Evolutionary conservation across 2,888 invertebrate species (phyloP).

Genomic region (Drosophila tripunctata): DNA sequence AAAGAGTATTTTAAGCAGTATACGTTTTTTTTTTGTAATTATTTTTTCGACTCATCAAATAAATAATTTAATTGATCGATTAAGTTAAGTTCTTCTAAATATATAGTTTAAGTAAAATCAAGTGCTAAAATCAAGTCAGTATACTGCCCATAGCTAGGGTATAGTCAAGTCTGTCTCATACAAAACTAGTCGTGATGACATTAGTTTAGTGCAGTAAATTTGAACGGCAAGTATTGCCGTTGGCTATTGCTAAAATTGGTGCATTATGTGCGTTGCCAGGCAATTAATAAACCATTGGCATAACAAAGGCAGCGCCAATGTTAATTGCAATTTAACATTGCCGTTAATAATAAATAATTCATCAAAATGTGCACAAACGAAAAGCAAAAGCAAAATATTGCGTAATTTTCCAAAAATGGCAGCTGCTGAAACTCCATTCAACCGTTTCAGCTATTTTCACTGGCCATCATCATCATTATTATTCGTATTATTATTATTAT

Average conservation of each 20-base stretch:
- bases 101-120: too few relatives aligned
- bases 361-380: conserved; percentile 29
- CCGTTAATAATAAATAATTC: conserved; percentile 54
- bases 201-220: neutral
- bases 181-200: neutral
- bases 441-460: conserved; percentile 26
- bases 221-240: conserved; percentile 11
- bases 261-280: conserved; percentile 40
- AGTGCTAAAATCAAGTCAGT: too few relatives aligned
- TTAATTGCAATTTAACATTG: conserved; percentile 55
- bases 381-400: too few relatives aligned
- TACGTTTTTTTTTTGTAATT: too few relatives aligned
- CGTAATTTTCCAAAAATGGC: conserved; percentile 19
- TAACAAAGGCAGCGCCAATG: conserved; percentile 32
- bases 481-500: conserved; percentile 15
- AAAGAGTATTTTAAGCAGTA: too few relatives aligned
- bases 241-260: conserved; percentile 27
- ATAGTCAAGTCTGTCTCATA: neutral
- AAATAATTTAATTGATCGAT: too few relatives aligned
- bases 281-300: conserved; percentile 51
- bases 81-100: too few relatives aligned
- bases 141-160: too few relatives aligned
- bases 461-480: conserved; percentile 20
- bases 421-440: conserved; percentile 23
- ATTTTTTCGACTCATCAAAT: too few relatives aligned